Percentiles rank a stretch among this genome's conserved stretches.
phyloP scores from a whole-genome alignment of 2,797 vertebrate genomes.

The Xiphophorus birchmanni region DNA sequence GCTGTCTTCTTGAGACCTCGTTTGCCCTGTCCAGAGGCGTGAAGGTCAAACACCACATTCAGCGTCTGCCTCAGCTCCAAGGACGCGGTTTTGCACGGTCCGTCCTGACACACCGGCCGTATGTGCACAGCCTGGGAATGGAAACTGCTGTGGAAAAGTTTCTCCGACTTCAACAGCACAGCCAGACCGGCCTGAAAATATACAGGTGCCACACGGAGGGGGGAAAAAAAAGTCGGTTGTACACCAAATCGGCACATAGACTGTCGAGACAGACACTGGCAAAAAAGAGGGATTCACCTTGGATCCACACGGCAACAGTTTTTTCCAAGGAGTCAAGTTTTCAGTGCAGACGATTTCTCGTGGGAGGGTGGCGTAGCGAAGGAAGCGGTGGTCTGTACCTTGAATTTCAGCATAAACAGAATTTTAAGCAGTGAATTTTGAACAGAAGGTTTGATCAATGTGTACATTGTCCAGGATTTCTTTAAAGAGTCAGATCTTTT shows the following conservation, averaged over 20 bases:
- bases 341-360: constrained; percentile 97
- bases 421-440: background rate
- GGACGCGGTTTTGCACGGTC: constrained; percentile 82
- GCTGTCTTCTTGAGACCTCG: constrained; percentile 79
- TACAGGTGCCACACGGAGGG: background rate
- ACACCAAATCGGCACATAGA: background rate
- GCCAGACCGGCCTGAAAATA: constrained; percentile 89
- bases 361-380: constrained; percentile 93
- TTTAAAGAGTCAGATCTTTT: background rate
- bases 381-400: constrained; percentile 91
- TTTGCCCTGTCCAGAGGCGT: constrained; percentile 88
- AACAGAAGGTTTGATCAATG: background rate
- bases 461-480: background rate
- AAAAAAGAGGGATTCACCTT: constrained; percentile 81
- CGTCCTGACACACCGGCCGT: constrained; percentile 90
- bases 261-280: background rate
- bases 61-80: constrained; percentile 97
- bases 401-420: constrained; percentile 30
- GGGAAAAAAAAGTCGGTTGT: background rate
- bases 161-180: constrained; percentile 93
- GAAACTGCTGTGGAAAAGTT: constrained; percentile 96
- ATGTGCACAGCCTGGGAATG: constrained; percentile 96
- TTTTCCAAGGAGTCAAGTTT: constrained; percentile 99
- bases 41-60: constrained; percentile 92
- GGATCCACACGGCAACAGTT: constrained; percentile 94